Conservation (phyloP, 37 sponge, comb jelly and placozoan genomes). For the Cliona cf. orientalis region DNA sequence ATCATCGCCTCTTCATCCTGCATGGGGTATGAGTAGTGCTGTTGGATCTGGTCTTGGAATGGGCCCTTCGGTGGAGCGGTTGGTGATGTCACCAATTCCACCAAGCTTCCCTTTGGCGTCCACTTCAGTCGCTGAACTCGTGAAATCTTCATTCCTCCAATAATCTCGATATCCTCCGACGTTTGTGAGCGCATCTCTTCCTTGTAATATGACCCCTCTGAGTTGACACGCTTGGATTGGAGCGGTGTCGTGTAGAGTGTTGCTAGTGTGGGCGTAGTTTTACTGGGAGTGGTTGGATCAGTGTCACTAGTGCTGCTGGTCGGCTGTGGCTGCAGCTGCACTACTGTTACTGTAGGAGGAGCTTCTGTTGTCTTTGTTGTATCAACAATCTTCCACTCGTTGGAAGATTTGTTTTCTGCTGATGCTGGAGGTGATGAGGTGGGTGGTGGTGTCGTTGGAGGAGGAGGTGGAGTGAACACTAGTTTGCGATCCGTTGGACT, state of each 20-base stretch:
- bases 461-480: constrained; percentile 29
- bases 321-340: neutral
- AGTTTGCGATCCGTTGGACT: too few relatives aligned
- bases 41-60: neutral
- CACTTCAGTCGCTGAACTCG: constrained; percentile 48
- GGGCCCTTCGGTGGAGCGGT: too few relatives aligned
- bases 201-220: too few relatives aligned
- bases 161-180: constrained; percentile 8
- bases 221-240: too few relatives aligned
- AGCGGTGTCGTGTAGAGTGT: too few relatives aligned
- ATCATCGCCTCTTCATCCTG: too few relatives aligned
- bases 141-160: constrained; percentile 43
- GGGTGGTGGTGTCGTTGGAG: neutral
- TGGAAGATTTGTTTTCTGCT: neutral
- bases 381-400: neutral
- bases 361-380: neutral
- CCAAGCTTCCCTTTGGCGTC: constrained; percentile 40
- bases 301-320: neutral
- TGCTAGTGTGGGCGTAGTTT: too few relatives aligned
- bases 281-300: neutral
- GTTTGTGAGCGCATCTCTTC: neutral
- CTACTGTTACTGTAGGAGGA: neutral
- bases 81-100: neutral
- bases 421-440: neutral
- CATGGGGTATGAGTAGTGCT: neutral